phyloP scores from a whole-genome alignment of 2,113 vertebrate genomes.

The Brachypteracias leptosomus region DNA sequence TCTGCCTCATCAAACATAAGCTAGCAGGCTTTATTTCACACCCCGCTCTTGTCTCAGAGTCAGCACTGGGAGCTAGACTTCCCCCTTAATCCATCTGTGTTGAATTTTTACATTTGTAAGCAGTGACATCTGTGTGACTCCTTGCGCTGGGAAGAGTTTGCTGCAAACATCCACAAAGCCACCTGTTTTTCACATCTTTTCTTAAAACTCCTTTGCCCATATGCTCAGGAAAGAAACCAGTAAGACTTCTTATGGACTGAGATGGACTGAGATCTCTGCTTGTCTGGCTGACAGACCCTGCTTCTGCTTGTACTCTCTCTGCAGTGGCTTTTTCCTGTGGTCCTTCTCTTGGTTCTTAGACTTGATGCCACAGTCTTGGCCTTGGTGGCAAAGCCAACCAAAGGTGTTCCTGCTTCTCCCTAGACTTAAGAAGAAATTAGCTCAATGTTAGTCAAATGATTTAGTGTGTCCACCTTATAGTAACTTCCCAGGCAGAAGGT shows the following conservation, averaged over 20 bases:
- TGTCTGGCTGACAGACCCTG: not conserved
- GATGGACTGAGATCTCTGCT: not conserved
- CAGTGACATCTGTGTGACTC: not conserved
- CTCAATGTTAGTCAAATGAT: not conserved
- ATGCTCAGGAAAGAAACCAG: not conserved
- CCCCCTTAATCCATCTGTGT: not conserved
- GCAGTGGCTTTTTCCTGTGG: not conserved
- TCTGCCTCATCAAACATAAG: not conserved
- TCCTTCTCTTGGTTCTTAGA: not conserved
- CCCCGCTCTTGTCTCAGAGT: not conserved
- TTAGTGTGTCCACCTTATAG: not conserved
- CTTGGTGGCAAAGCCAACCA: not conserved
- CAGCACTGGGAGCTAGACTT: rapidly evolving
- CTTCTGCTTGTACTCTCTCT: not conserved
- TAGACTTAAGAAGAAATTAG: not conserved
- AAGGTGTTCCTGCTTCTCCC: not conserved
- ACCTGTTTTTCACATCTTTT: not conserved
- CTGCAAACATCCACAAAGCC: not conserved
- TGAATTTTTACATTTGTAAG: not conserved
- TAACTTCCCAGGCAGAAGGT: not conserved
- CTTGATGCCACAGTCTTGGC: not conserved
- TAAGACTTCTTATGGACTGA: not conserved
- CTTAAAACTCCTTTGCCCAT: not conserved
- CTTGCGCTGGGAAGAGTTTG: rapidly evolving
- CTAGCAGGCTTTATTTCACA: not conserved